Conservation (phyloP, 2,797 vertebrate species). For the Gorsachius magnificus region DNA sequence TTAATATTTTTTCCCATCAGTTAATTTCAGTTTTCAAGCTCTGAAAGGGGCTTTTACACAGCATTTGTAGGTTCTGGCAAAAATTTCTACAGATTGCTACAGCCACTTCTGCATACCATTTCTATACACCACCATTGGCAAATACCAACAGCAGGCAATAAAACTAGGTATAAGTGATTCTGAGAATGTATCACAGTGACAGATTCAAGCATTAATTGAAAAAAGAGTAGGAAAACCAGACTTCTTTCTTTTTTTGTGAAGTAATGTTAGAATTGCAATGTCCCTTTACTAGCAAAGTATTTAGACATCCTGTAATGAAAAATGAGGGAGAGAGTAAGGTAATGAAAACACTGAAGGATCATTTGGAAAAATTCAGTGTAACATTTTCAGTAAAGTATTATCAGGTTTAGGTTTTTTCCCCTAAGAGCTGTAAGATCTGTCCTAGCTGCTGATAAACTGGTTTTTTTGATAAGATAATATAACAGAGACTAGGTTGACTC, state of each 20-base stretch:
- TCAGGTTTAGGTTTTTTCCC: background rate
- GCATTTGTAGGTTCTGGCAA: background rate
- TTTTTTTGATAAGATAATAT: background rate
- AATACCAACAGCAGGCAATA: background rate
- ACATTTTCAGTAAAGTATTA: background rate
- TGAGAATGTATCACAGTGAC: background rate
- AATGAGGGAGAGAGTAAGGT: background rate
- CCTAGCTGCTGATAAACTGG: background rate
- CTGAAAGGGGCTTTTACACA: slow-evolving; percentile 35
- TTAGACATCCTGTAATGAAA: background rate
- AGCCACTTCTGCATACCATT: background rate
- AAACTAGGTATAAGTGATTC: background rate
- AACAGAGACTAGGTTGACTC: background rate
- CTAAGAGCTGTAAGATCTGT: background rate
- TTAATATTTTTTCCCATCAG: slow-evolving; percentile 11
- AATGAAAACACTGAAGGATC: background rate
- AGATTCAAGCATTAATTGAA: background rate
- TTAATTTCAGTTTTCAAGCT: slow-evolving; percentile 38
- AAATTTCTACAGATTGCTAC: background rate
- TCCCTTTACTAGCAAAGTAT: background rate
- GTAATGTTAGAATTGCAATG: background rate
- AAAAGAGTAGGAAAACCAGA: background rate
- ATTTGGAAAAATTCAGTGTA: background rate
- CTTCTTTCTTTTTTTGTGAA: background rate
- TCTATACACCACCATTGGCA: background rate